Percentiles rank a stretch among this genome's conserved stretches.
phyloP scores from a whole-genome alignment of 2,113 vertebrate species.

The Leptodactylus fuscus region DNA sequence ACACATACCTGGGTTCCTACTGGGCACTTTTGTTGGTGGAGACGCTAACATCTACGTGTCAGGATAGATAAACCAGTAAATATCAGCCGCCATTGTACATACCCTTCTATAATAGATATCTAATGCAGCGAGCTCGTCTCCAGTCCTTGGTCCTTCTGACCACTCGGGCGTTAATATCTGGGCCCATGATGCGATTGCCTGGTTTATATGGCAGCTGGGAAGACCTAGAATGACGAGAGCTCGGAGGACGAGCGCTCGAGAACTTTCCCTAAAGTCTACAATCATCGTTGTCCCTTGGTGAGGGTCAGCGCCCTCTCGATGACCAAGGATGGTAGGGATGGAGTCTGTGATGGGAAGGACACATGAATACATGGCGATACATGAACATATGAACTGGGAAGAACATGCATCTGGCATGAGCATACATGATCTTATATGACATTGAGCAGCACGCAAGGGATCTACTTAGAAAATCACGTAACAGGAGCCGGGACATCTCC shows the following conservation, averaged over 20 bases:
- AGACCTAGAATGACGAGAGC: neutral
- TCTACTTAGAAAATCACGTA: slow-evolving; percentile 49
- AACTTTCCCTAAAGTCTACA: slow-evolving; percentile 15
- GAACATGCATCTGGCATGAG: slow-evolving; percentile 63
- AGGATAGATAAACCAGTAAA: neutral
- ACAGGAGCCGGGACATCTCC: slow-evolving; percentile 6
- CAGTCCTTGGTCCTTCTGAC: neutral
- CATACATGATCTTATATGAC: slow-evolving; percentile 54
- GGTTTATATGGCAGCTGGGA: neutral
- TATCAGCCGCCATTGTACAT: slow-evolving; percentile 34
- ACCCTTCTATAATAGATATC: neutral
- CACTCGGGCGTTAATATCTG: neutral
- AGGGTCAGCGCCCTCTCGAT: neutral
- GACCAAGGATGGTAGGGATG: neutral
- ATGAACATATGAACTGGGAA: slow-evolving; percentile 62
- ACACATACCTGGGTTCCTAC: neutral
- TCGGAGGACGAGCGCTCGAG: too few species aligned
- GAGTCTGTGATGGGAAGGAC: slow-evolving; percentile 59
- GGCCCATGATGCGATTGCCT: neutral
- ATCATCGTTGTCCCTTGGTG: neutral
- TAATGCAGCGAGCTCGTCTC: neutral
- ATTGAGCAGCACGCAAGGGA: neutral
- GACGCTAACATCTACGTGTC: too few species aligned
- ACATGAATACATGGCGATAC: slow-evolving; percentile 61
- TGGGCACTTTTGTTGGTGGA: slow-evolving; percentile 13